Base-by-base conservation (phyloP, 1,140 invertebrate genomes). In the Cotesia vestalis region DNA sequence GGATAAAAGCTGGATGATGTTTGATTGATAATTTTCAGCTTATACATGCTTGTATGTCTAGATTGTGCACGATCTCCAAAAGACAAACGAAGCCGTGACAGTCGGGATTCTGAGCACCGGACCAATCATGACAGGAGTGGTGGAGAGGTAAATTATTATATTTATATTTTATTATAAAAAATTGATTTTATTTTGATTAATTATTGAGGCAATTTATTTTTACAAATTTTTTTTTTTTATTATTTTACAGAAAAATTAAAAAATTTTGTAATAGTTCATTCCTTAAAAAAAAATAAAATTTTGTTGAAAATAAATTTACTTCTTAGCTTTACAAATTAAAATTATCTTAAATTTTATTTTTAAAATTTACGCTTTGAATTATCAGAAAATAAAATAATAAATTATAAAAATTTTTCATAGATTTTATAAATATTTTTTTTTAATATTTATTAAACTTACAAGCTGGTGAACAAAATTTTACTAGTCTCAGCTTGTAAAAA, bases 91-190 rank as follows among this genome's bases (percentile, higher is more conserved):
- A 92, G 90, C 86, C 87, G 90, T 53, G 91, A 93, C 83, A 90
- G 92, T 85, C 89, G 91, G 80, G 93, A 94, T 82, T 91, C 92
- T 76, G 93, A 94, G 84, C 92, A 93, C 86, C 91, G 93, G 83
- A 94, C 92, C 86, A 94, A 94, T 87, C 93, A 94, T 88, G 93
- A 94, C 89, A 91, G 93, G 90, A 92, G 90, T 89, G 91, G 91
- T 83, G 87, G 90, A 75, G 92, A 94, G 84, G 91, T 92, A 86
- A 90, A 72, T 78, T 69, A 34, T 6, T 17, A 55, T 55, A n/a
- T 11, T 20, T 3, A 52, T 38, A 69, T 11, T 59, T 17, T 27
- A 57, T 40, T 17, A 61, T n/a, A 38, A 11, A 40, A 20, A 64
- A 3, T 64, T 69, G 8, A 46, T 35, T 6, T 71, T 9, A 1